Base-by-base conservation (phyloP, 2,113 vertebrate genomes). In the Channa argus region DNA sequence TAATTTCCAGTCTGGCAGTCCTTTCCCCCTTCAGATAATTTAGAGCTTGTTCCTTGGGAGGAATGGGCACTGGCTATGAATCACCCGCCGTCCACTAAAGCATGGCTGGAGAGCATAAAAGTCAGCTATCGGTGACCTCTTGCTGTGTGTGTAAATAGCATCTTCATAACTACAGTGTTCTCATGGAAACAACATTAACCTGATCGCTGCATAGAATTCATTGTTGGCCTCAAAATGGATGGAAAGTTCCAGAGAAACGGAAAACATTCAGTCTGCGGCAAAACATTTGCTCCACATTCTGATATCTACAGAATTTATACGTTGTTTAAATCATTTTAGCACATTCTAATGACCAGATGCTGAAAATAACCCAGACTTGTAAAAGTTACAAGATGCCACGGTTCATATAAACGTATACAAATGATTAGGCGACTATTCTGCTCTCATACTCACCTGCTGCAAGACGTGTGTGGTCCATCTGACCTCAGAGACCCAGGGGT, bases 1-100 rank as follows among this genome's bases (percentile, higher is more conserved):
- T 91, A 84, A 91, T 92, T 92, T 91, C 87, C 74, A 80, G 89
- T 93, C 91, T 92, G 93, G 89, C 92, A 92, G 91, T 66, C 46
- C 68, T 63, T 90, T 91, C 71, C 89, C 86, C 82, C 71, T 73
- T 61, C 71, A 45, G 8, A 89, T 93, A 89, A 95, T 93, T 93
- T 92, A 94, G 77, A 43, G 79, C 77, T 69, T 84, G 85, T 86
- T 89, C 87, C 82, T 74, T 49, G 65, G 89, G 82, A 83, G 82
- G 80, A 24, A 54, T 46, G 86, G 86, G 88, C 75, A 89, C 51
- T 2, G 44, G 66, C 51, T 51, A 91, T 91, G 79, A 93, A 92
- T 92, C 88, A 92, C 65, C 72, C 58, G 33, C 10, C 75, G 2
- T 63, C 67, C 63, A 10, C 49, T 51, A 41, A 60, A 71, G 83